Evolutionary conservation across 2,888 invertebrate genomes (phyloP), one percentile per base, ranked within the genome.

Genomic region (Nymphalis urticae): DNA sequence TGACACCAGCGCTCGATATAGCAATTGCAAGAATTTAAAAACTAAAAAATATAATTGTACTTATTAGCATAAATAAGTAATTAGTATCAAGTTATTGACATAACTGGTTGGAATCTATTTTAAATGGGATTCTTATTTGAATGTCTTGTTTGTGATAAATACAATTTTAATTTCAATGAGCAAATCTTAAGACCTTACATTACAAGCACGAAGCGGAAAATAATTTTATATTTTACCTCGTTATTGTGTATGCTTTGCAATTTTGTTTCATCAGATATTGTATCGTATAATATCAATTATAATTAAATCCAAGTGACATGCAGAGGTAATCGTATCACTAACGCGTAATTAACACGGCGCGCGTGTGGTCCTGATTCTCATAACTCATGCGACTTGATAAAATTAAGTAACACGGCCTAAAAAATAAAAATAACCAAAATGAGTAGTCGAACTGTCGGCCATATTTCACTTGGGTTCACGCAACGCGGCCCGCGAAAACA

Each of bases 371-470:
- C 82, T 84, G 78, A 81, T 84, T 84, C 86, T 89, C 90, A 91
- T 92, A 92, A 92, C 83, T 92, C 92, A 92, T 88, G 88, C 84
- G 87, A 89, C 87, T 91, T 90, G 90, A 92, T 92, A 92, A 92
- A 92, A 92, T 92, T 92, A 91, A 92, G 90, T 89, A 90, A 92
- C 88, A 85, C 86, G 83, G 80, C 80, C 85, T 85, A 86, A 89
- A 89, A 90, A 90, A 86, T 82, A 84, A 88, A 87, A 86, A 81
- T 84, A 90, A 86, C 82, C 83, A 87, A 88, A 90, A 87, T 88
- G 90, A 90, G 90, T 89, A 90, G 88, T 89, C 85, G 83, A 83
- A 82, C 86, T 87, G 89, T 87, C 89, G 85, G 88, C 87, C 85
- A 88, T 92, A 91, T 87, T 87, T 92, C 90, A 92, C 85, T 88